Evolutionary conservation across 2,888 invertebrate species (phyloP).

Genomic region (Chironomus tentans): DNA sequence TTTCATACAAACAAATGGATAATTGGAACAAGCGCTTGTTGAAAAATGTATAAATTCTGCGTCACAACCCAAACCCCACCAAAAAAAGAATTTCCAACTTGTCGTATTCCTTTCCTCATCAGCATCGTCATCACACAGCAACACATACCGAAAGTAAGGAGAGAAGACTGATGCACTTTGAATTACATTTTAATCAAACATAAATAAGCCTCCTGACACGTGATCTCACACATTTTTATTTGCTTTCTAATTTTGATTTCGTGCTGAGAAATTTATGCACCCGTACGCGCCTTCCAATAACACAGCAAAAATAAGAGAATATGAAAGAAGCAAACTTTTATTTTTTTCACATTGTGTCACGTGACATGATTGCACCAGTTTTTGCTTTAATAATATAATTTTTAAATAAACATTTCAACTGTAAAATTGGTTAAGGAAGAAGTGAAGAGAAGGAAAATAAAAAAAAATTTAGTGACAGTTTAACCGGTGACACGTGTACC

Average conservation of each 20-base stretch:
- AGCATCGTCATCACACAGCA: not conserved
- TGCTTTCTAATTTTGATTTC: conserved; percentile 13
- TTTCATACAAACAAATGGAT: too few relatives aligned
- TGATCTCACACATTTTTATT: conserved; percentile 25
- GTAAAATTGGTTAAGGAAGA: conserved; percentile 14
- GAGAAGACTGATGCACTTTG: not conserved
- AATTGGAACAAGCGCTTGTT: too few relatives aligned
- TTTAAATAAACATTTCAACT: conserved; percentile 23
- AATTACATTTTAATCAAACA: conserved; percentile 22
- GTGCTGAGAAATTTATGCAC: conserved; percentile 19
- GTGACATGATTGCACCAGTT: not conserved
- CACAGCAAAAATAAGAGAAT: too few relatives aligned
- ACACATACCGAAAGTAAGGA: not conserved
- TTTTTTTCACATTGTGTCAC: conserved; percentile 6
- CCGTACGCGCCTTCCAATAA: conserved; percentile 7
- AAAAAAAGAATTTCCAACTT: too few relatives aligned
- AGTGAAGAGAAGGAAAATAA: not conserved
- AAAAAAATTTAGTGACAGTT: conserved; percentile 1
- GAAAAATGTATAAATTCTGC: too few relatives aligned
- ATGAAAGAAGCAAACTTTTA: too few relatives aligned
- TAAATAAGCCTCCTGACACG: conserved; percentile 14
- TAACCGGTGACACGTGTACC: conserved; percentile 18
- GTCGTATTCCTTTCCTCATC: too few relatives aligned
- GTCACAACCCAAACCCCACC: too few relatives aligned
- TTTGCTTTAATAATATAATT: not conserved